Conservation (phyloP, 2,113 vertebrate genomes). For the Lepidiolamprologus cunningtoni region DNA sequence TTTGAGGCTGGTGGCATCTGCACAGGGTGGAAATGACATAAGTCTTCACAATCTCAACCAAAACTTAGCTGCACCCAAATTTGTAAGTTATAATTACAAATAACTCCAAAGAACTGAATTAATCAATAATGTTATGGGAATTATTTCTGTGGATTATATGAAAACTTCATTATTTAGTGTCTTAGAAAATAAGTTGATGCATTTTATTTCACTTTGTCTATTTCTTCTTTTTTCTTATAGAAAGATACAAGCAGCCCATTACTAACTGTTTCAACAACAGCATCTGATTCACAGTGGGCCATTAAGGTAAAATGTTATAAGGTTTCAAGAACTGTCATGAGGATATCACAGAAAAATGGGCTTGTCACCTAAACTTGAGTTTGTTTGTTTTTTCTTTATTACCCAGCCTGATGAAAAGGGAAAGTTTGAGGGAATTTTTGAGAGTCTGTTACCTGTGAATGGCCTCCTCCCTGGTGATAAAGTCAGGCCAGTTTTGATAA, state of each 20-base stretch:
- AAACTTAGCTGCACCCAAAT: constrained; percentile 81
- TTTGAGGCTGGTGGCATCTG: constrained; percentile 86
- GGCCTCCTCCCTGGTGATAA: constrained; percentile 93
- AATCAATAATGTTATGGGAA: neutral
- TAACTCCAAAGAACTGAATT: neutral
- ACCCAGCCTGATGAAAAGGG: constrained; percentile 88
- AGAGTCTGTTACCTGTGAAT: constrained; percentile 85
- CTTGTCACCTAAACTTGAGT: neutral
- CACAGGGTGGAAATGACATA: constrained; percentile 88
- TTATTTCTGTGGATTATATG: neutral
- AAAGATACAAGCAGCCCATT: constrained; percentile 83
- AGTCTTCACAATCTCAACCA: constrained; percentile 77
- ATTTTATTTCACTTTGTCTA: neutral
- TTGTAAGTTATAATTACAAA: constrained; percentile 76
- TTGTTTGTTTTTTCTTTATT: neutral
- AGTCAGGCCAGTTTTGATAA: constrained; percentile 93
- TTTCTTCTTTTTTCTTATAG: constrained; percentile 64
- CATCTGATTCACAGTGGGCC: constrained; percentile 79
- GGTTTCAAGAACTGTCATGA: neutral
- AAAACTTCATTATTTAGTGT: neutral
- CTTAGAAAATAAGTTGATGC: neutral
- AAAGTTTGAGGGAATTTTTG: constrained; percentile 95
- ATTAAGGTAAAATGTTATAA: constrained; percentile 78
- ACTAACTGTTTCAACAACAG: constrained; percentile 59
- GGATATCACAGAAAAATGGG: neutral